phyloP scores from a whole-genome alignment of 2,113 vertebrate genomes.

The Tilapia sparmanii region DNA sequence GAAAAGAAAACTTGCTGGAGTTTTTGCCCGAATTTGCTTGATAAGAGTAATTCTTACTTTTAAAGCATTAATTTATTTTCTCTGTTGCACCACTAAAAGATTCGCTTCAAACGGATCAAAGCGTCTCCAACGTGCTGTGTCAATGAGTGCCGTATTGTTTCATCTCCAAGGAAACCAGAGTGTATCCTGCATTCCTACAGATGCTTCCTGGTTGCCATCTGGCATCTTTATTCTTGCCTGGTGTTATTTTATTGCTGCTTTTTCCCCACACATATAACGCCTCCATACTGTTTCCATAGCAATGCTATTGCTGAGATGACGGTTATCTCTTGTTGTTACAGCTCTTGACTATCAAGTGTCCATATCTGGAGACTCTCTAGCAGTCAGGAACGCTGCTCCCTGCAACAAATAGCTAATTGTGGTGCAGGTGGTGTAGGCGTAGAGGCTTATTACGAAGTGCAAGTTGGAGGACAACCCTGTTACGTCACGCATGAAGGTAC shows the following conservation, averaged over 20 bases:
- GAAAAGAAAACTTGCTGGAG: neutral
- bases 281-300: slow-evolving; percentile 70
- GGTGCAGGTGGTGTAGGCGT: slow-evolving; percentile 42
- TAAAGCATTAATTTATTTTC: neutral
- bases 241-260: slow-evolving; percentile 56
- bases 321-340: slow-evolving; percentile 44
- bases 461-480: slow-evolving; percentile 11
- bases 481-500: neutral
- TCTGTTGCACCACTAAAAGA: neutral
- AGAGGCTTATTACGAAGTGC: neutral
- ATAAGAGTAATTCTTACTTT: neutral
- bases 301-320: slow-evolving; percentile 58
- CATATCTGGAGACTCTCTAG: slow-evolving; percentile 58
- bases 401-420: slow-evolving; percentile 48
- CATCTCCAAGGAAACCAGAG: slow-evolving; percentile 10
- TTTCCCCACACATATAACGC: slow-evolving; percentile 56
- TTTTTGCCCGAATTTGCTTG: neutral
- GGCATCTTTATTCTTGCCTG: slow-evolving; percentile 40
- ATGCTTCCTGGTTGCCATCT: slow-evolving; percentile 50
- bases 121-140: neutral
- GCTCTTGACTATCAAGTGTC: slow-evolving; percentile 64
- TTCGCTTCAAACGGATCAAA: neutral
- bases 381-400: slow-evolving; percentile 34
- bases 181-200: slow-evolving; percentile 27
- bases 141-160: neutral